These are phyloP conservation scores for Gracilinanus agilis DNA, from an alignment of 2,113 vertebrate genomes.

Conservation along the genomic window DNA sequence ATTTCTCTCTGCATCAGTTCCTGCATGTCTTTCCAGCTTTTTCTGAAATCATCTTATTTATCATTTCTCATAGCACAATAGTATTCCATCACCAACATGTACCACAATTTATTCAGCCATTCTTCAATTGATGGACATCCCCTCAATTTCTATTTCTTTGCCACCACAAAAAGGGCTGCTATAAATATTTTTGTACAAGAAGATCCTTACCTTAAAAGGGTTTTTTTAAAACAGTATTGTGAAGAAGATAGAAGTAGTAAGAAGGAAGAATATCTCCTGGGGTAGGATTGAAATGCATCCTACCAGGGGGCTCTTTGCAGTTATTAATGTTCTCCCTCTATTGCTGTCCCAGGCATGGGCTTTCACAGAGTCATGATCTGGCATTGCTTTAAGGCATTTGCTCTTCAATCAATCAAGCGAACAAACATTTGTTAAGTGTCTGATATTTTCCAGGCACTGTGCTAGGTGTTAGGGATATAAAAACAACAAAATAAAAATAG, in stretches of 20 bases:
- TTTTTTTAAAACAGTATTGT: neutral
- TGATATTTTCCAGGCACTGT: neutral
- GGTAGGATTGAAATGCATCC: neutral
- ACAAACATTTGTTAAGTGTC: neutral
- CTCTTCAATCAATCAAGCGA: neutral
- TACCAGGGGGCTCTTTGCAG: neutral
- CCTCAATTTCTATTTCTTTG: too few relatives aligned
- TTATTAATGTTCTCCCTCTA: neutral
- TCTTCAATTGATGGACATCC: too few relatives aligned
- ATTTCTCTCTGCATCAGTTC: too few relatives aligned
- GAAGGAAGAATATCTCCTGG: neutral
- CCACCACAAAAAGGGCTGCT: too few relatives aligned
- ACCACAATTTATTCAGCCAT: too few relatives aligned
- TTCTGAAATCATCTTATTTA: too few relatives aligned
- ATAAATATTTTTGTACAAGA: too few relatives aligned
- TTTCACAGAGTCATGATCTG: neutral
- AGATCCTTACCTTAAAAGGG: too few relatives aligned
- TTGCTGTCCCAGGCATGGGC: neutral
- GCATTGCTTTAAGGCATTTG: neutral
- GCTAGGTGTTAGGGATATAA: neutral
- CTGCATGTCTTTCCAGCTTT: too few relatives aligned
- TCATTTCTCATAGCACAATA: too few relatives aligned
- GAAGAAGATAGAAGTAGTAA: neutral
- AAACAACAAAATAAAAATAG: neutral
- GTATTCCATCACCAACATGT: too few relatives aligned